Base-by-base conservation (phyloP, 2,113 vertebrate genomes). In the Psittacula cyanocephala region DNA sequence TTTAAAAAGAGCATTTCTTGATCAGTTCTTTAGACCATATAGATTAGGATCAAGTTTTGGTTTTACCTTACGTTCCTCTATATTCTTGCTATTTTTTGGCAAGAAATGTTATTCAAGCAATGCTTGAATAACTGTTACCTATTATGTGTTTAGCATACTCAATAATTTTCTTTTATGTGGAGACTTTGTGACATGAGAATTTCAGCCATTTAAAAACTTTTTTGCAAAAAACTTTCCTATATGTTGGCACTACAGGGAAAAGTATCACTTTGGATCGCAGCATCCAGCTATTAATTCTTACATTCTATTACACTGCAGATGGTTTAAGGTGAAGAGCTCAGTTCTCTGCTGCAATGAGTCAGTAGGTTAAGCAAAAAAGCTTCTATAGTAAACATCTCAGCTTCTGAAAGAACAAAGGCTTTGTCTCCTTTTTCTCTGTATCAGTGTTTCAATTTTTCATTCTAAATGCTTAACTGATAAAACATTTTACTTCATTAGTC, bases 291-390 rank as follows among this genome's bases (percentile, higher is more conserved):
- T 88, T 86, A 67, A 79, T 96, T 89, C 77, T 89, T 94, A 29
- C 72, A 49, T 31, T 90, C 52, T 81, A 33, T 90, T 86, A 79
- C 57, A 50, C 52, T 86, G 80, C 35, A 76, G 86, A 86, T 69
- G 47, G 93, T 75, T 96, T 90, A 86, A 86, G 76, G 62, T 81
- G 86, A 95, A 95, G 55, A 63, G 23, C 80, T 91, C 57, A 81
- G 49, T 65, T 91, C 81, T 89, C 52, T 65, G 55, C 69, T 76
- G 89, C 81, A 72, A 37, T 85, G 89, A 95, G 74, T 93, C 92
- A 60, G 22, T 35, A 92, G 82, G 90, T 89, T 95, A 96, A 94
- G 65, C 69, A 95, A 96, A 92, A 90, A 96, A 81, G 78, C 76
- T 82, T 88, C 85, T 79, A 4, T n/a, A 88, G 72, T 88, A 93